Evolutionary conservation across 1,140 invertebrate species (phyloP), one percentile per base, ranked within the genome.

Genomic region (Episyrphus balteatus): DNA sequence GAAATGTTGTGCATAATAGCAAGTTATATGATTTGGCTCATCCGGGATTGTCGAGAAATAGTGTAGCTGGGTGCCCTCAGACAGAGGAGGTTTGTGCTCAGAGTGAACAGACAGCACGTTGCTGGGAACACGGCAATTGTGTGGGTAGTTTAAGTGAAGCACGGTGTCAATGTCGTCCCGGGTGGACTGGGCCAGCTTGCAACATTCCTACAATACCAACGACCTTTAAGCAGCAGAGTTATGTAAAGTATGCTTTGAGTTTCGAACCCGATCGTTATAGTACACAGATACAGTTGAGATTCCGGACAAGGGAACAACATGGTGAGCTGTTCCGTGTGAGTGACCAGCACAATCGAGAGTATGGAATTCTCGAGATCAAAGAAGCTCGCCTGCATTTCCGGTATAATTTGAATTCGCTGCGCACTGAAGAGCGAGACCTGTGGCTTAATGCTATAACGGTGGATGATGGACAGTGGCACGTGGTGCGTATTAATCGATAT

Each of bases 391-490:
- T 98, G 17, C 82, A 90, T 54, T 94, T 94, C 75, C 77, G 88
- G 44, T 98, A 88, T 63, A 96, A 97, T 69, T 67, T 97, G 12
- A 96, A 96, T 61, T 92, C 88, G 21, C 69, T 92, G 51, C 76
- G 88, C 50, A 86, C 87, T 9, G 87, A 93, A 69, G 88, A 96
- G 68, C 78, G 82, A 56, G 86, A 91, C 62, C 82, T 97, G 46
- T 92, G 89, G 84, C 72, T 98, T 11, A 89, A 85, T 46, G 81
- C 87, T 30, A 83, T 95, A 13, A 78, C 83, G 3, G 92, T 96
- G 1, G 89, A 93, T 61, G 92, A 98, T 71, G 95, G 95, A 11
- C 91, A 95, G 58, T 98, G 94, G 94, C 95, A 98, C 64, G 88
- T 88, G 9, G 91, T 92, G 1, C 79, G 85, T 52, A 86, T 89